phyloP scores from a whole-genome alignment of 1,140 invertebrate genomes.

The Cydia amplana region DNA sequence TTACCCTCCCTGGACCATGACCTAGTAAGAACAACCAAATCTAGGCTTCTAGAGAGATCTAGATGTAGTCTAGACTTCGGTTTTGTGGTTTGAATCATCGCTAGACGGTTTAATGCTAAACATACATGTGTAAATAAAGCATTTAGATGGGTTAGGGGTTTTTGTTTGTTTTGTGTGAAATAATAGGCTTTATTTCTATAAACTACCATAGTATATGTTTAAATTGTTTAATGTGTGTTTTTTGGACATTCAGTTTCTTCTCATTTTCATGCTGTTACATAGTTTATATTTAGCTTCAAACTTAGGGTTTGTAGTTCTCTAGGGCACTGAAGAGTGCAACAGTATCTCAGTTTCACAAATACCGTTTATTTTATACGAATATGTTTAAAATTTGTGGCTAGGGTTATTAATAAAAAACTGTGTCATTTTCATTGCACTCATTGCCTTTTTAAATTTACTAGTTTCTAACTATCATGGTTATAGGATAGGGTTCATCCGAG shows the following conservation, averaged over 20 bases:
- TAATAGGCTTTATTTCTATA: not conserved
- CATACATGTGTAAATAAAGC: constrained; percentile 9
- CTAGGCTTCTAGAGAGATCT: not conserved
- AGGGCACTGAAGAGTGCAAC: no score
- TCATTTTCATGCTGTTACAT: no score
- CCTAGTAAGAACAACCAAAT: not conserved
- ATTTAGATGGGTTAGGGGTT: not conserved
- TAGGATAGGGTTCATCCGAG: no score
- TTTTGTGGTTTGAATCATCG: constrained; percentile 6
- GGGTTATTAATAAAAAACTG: no score
- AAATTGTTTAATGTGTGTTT: not conserved
- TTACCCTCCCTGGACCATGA: constrained; percentile 30
- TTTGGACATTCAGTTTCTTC: not conserved
- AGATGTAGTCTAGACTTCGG: not conserved
- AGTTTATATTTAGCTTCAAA: no score
- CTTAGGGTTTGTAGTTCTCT: no score
- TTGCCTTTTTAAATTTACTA: not conserved
- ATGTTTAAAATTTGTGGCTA: no score
- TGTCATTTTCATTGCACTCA: no score
- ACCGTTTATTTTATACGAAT: no score
- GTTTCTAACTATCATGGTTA: no score
- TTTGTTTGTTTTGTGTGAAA: not conserved
- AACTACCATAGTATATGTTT: not conserved
- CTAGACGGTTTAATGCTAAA: not conserved
- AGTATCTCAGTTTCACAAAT: no score